Evolutionary conservation across 37 sponge, comb jelly and placozoan species (phyloP), one percentile per base, ranked within the genome.

Genomic region (Spongilla lacustris): DNA sequence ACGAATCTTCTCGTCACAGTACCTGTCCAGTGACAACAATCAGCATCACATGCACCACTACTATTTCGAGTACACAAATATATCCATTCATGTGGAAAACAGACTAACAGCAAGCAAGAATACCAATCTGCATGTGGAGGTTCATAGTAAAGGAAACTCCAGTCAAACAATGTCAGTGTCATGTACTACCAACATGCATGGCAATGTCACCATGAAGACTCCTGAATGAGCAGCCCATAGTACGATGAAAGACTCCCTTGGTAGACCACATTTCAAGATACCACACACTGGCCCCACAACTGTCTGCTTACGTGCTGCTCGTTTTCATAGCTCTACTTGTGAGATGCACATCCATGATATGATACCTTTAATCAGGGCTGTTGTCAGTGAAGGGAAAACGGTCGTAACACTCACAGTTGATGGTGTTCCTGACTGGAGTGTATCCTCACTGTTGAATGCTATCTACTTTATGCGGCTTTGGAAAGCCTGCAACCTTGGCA

Each of bases 401-500:
- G 73, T 33, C 29, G 73, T 72, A 72, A 33, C 32, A 72, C 29
- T 72, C 32, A 72, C 14, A 72, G 73, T 72, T 72, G 73, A 72
- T 72, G 73, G 73, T 72, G 73, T 12, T 33, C 73, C 73, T 72
- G 73, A 72, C 73, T 72, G 58, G 58, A 58, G 58, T 58, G 58
- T 17, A 58, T 58, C 58, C 58, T 72, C 73, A 34, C 73, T 72
- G 32, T 33, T 72, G 29, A 72, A 72, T 72, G 10, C 29, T 72
- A 12, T 72, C 31, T 72, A 34, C 31, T 72, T 72, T 72, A 34
- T 72, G 29, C 26, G 32, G 31, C 73, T 72, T 72, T 72, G 73
- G 73, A 72, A 33, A 72, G 29, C 29, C 32, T 30, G 31, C 32
- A 72, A 33, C 32, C 73, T 72, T 72, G 73, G 14, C 73, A 72